phyloP scores from a whole-genome alignment of 2,113 vertebrate species.

The Acrocephalus arundinaceus region DNA sequence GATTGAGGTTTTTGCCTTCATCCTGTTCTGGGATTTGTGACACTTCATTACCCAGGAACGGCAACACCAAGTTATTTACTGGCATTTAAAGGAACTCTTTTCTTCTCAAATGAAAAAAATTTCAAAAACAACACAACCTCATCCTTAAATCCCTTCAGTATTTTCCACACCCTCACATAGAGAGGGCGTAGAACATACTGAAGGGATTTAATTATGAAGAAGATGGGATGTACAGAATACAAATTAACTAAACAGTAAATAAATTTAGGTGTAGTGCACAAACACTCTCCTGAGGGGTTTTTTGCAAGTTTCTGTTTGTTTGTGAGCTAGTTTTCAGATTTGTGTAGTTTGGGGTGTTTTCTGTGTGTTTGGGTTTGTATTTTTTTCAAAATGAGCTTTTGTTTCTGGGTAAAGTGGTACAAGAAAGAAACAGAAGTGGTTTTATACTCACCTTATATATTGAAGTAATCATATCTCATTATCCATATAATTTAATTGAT shows the following conservation, averaged over 20 bases:
- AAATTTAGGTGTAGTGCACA: neutral
- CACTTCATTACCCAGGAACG: neutral
- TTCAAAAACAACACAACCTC: too few relatives aligned
- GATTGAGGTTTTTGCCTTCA: neutral
- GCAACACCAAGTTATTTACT: neutral
- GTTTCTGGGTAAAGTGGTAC: neutral
- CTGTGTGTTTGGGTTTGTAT: neutral
- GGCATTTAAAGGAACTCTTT: neutral
- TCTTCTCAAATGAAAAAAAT: neutral
- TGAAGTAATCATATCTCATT: neutral
- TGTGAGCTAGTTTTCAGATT: fast-evolving
- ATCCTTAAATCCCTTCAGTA: neutral
- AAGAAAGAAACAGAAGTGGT: neutral
- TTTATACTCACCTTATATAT: neutral
- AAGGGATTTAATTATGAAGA: neutral
- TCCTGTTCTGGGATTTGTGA: neutral
- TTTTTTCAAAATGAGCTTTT: neutral
- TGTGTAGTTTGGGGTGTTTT: neutral
- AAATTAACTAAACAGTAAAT: neutral
- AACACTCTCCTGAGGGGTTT: neutral
- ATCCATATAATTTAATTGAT: neutral
- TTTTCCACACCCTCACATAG: neutral
- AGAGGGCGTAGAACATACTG: neutral
- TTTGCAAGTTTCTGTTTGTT: neutral
- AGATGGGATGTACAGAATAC: neutral